Evolutionary conservation across 2,113 vertebrate genomes (phyloP), one percentile per base, ranked within the genome.

Genomic region (Hemibagrus wyckioides): DNA sequence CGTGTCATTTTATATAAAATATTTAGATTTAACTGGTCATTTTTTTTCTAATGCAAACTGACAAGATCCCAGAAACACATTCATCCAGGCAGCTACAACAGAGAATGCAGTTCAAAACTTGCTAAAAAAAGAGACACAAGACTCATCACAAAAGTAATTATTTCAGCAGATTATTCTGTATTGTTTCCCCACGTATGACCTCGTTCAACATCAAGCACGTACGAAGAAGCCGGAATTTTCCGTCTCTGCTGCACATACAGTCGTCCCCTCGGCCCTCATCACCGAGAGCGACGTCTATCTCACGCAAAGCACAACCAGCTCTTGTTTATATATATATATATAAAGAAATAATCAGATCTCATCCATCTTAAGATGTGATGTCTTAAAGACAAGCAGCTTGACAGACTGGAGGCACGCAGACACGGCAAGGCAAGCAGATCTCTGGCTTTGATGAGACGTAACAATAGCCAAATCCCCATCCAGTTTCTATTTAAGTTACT

Each of bases 401-500:
- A 95, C 94, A 94, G 94, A 93, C 93, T 93, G 92, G 91, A 86
- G 88, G 92, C 90, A 92, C 93, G 90, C 92, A 93, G 93, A 91
- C 91, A 83, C 81, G 86, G 90, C 92, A 93, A 93, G 93, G 93
- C 92, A 82, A 90, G 92, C 92, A 93, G 93, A 95, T 94, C 92
- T 93, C 79, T 85, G 85, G 89, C 94, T 95, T 96, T 96, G 95
- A 96, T 95, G 94, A 94, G 94, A 94, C 93, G 92, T 92, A 95
- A 96, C 94, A 94, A 95, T 95, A 95, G 94, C 94, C 94, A 94
- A 95, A 95, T 95, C 95, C 95, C 95, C 91, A 89, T 91, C 93
- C 89, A 91, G 91, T 93, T 94, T 94, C 92, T 95, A 94, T 95
- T 96, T 96, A 95, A 95, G 95, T 95, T 95, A 94, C 93, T 93